These are phyloP conservation scores for Nesidiocoris tenuis DNA, from an alignment of 2,888 invertebrate species.

Conservation along the genomic window DNA sequence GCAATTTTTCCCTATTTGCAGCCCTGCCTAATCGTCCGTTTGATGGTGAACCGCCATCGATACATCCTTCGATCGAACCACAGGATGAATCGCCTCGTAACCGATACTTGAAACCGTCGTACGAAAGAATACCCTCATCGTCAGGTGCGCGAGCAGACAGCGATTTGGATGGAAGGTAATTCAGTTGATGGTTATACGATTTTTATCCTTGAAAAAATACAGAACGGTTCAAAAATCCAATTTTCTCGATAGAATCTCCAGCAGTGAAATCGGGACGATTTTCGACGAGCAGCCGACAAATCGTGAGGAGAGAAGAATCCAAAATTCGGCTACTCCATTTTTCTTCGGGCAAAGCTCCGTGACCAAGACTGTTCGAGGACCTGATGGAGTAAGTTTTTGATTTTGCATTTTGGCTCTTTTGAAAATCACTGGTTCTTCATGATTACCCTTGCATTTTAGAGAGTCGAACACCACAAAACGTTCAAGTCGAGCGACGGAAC, in stretches of 20 bases:
- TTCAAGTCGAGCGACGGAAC: slow-evolving; percentile 36
- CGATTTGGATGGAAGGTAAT: slow-evolving; percentile 40
- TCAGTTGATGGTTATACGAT: neutral
- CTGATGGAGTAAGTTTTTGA: slow-evolving; percentile 39
- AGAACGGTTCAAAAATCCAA: neutral
- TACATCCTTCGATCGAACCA: neutral
- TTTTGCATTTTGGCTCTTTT: too few species aligned
- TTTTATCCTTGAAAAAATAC: neutral
- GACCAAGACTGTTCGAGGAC: slow-evolving; percentile 19
- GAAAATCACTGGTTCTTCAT: too few species aligned
- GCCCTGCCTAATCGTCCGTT: slow-evolving; percentile 3
- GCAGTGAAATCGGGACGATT: slow-evolving; percentile 15
- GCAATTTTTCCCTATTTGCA: neutral
- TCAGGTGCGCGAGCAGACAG: slow-evolving; percentile 20
- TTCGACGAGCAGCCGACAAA: slow-evolving; percentile 7
- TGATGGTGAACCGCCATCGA: neutral
- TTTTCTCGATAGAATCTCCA: neutral
- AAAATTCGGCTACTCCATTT: neutral
- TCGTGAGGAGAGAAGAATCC: neutral
- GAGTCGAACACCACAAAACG: slow-evolving; percentile 34
- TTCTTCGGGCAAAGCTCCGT: slow-evolving; percentile 15
- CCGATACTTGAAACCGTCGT: slow-evolving; percentile 39
- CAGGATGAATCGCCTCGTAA: slow-evolving; percentile 31
- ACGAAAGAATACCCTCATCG: slow-evolving; percentile 16
- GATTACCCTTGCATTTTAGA: slow-evolving; percentile 15